Base-by-base conservation (phyloP, 2,888 invertebrate species). In the Papilio demoleus region DNA sequence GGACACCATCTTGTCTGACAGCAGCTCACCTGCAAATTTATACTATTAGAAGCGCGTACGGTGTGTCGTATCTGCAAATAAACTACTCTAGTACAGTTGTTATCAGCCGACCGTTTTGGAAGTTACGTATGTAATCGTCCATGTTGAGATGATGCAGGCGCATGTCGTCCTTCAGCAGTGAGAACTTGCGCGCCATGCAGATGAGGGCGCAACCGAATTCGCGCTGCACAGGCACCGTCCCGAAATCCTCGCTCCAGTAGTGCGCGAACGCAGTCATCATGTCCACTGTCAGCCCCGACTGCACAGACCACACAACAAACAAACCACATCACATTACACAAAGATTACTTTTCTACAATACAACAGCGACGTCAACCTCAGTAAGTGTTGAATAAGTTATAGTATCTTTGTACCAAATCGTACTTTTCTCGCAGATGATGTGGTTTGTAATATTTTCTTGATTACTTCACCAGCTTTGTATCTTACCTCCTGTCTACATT, bases 181-280 rank as follows among this genome's bases (percentile, higher is more conserved):
- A 82, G 76, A 92, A 89, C 83, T 91, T 91, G 79, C 90, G 87
- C 75, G 88, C 88, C 92, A 92, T 92, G 81, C 92, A 92, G 79
- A 92, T 88, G 78, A 92, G 83, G 70, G 92, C 91, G 70, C 92
- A 92, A 76, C 92, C 92, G 58, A 92, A 82, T 81, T 92, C 92
- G 1, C 92, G 86, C 77, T 92, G 89, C 38, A 90, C 89, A 72
- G 92, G 86, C 68, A 91, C 88, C 2, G 8, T 17, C 17, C 9
- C 19, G 73, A 91, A 92, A 68, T 90, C 88, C 40, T 90, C 91
- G 69, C 86, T 82, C 92, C 92, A 92, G 80, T 91, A 92, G 74
- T 92, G 88, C 67, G 90, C 81, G 82, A 92, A 92, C 75, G 90
- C 87, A 24, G 90, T 88, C 77, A 92, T 70, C 4, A 90, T 67